Conservation (phyloP, 2,888 invertebrate genomes). For the Chrysolina haemoptera region DNA sequence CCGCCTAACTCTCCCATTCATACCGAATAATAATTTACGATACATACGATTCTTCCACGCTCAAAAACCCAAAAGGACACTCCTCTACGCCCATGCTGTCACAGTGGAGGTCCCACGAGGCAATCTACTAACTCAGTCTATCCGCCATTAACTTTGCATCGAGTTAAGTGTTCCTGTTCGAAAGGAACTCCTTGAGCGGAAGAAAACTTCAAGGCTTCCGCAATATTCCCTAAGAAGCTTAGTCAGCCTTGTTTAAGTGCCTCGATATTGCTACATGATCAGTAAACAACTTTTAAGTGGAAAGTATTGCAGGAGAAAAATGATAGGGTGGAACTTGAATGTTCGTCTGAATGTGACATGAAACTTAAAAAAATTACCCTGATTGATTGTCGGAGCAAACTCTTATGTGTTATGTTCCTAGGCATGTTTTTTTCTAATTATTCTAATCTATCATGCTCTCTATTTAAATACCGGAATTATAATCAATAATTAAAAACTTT, state of each 20-base stretch:
- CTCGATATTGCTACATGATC: conserved; percentile 69
- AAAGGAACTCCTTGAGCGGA: conserved; percentile 61
- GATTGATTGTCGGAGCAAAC: too few relatives aligned
- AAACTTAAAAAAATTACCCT: not conserved
- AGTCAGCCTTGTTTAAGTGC: conserved; percentile 66
- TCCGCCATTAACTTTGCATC: conserved; percentile 71
- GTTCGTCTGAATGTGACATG: not conserved
- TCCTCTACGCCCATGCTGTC: conserved; percentile 8
- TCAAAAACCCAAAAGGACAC: not conserved
- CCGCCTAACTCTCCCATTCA: too few relatives aligned
- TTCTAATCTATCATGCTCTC: too few relatives aligned
- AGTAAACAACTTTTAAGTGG: conserved; percentile 62
- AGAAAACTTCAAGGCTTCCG: conserved; percentile 55
- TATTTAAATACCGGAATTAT: too few relatives aligned
- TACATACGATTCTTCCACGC: too few relatives aligned
- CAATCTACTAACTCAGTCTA: conserved; percentile 61
- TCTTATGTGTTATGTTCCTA: too few relatives aligned
- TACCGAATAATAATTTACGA: too few relatives aligned
- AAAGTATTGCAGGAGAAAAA: conserved; percentile 35
- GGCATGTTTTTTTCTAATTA: too few relatives aligned
- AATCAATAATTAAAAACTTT: too few relatives aligned
- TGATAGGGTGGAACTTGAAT: not conserved
- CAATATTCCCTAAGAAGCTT: conserved; percentile 70
- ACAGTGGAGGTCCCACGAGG: conserved; percentile 54
- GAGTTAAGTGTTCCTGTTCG: conserved; percentile 69